Evolutionary conservation across 2,797 vertebrate genomes (phyloP).

Genomic region (Lagorchestes hirsutus): DNA sequence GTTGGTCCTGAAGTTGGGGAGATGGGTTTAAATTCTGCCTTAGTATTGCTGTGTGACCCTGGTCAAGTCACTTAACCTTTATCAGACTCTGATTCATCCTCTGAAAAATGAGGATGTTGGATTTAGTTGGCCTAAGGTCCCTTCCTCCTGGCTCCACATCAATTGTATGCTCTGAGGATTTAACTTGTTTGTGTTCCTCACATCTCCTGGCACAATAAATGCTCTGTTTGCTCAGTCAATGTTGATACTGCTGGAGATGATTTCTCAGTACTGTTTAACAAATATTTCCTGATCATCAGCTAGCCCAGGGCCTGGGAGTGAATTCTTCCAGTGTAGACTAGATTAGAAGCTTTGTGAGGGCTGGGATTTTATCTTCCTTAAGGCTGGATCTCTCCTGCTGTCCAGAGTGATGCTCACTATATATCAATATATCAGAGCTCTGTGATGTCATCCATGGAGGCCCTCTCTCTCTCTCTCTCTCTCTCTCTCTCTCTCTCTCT

Average conservation of each 20-base stretch:
- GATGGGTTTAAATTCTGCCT: neutral
- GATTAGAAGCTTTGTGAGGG: neutral
- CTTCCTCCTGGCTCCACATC: neutral
- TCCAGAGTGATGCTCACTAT: neutral
- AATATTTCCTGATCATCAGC: neutral
- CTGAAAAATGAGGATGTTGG: neutral
- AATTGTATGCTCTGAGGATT: neutral
- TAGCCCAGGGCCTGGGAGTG: neutral
- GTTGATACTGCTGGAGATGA: neutral
- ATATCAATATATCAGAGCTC: neutral
- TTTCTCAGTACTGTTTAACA: neutral
- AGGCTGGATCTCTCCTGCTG: neutral
- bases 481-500: neutral
- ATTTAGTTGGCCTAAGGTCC: neutral
- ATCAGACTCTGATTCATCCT: neutral
- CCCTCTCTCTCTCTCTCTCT: neutral
- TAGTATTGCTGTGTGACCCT: neutral
- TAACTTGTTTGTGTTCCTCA: neutral
- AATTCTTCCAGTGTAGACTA: neutral
- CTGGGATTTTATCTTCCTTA: neutral
- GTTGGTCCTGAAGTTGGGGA: neutral
- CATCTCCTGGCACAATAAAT: neutral
- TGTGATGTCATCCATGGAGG: neutral
- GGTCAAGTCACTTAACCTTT: neutral
- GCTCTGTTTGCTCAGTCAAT: neutral